Evolutionary conservation across 2,797 vertebrate genomes (phyloP), one percentile per base, ranked within the genome.

Genomic region (Nyctalus aviator): DNA sequence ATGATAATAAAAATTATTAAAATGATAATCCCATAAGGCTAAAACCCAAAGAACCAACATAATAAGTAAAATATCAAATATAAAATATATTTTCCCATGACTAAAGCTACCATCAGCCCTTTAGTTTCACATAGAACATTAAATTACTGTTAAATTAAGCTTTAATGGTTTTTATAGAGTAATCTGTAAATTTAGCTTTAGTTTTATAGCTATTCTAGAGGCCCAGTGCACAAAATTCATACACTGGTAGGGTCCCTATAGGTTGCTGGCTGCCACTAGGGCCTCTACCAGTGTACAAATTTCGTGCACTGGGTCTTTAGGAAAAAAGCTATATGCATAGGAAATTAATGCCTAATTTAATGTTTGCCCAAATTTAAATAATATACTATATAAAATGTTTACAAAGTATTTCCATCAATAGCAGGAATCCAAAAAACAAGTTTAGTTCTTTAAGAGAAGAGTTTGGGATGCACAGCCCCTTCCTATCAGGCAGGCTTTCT

Each of bases 111-210:
- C 84, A 83, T 66, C 30, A 3, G 9, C 57, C 27, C 64, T 75
- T 84, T 66, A 48, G 48, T 91, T 91, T 95, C 68, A 92, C 14
- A 59, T 9, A 85, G 53, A 76, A 94, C 55, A 93, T 96, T 91
- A 96, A 96, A 91, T 82, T 88, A 95, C 90, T 93, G 83, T 75
- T 97, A 93, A 95, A 84, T 95, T 96, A 93, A 82, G 88, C 84
- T 83, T 83, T 89, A 96, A 84, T 86, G 69, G 59, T 86, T 95
- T 95, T 95, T 86, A 95, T 79, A 94, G 91, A 94, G 91, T 84
- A 95, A 96, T 91, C 81, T 95, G 23, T 94, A 96, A 95, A 93
- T 93, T 85, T 59, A n/a, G 62, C 84, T 96, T 96, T 79, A 86
- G 48, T 89, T 96, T 95, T 96, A 96, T n/a, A 92, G 84, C 77